phyloP scores from a whole-genome alignment of 2,113 vertebrate genomes.

The Vidua chalybeata region DNA sequence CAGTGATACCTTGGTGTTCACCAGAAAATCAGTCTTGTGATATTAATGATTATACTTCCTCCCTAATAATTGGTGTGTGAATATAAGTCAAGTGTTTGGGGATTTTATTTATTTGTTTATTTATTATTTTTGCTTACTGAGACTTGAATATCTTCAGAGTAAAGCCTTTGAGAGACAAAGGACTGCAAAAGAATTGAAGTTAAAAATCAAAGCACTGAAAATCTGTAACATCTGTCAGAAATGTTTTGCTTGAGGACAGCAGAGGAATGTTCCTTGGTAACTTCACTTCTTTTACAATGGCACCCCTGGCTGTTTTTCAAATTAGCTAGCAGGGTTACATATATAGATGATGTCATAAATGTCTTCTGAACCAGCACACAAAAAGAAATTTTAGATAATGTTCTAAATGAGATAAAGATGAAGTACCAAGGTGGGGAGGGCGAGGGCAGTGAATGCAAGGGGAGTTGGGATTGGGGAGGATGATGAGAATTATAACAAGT shows the following conservation, averaged over 20 bases:
- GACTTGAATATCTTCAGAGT: background rate
- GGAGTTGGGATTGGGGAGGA: background rate
- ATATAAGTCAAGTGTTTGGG: background rate
- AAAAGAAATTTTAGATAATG: background rate
- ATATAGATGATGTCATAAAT: background rate
- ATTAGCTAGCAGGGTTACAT: background rate
- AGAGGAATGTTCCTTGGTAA: background rate
- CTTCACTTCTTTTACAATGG: background rate
- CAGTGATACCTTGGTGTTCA: background rate
- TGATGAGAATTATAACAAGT: background rate
- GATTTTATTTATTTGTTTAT: background rate
- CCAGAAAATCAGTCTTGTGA: background rate
- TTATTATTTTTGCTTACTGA: background rate
- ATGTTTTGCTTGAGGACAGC: background rate
- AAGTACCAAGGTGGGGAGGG: background rate
- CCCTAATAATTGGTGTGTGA: background rate
- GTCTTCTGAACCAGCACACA: background rate
- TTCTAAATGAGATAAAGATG: background rate
- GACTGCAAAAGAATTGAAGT: background rate
- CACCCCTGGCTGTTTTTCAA: background rate
- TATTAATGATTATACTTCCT: background rate
- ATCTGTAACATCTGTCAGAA: background rate
- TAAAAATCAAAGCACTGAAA: constrained; percentile 9
- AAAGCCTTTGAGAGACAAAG: background rate
- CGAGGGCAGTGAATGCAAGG: background rate